Evolutionary conservation across 2,113 vertebrate species (phyloP).

Genomic region (Gasterosteus nipponicus): DNA sequence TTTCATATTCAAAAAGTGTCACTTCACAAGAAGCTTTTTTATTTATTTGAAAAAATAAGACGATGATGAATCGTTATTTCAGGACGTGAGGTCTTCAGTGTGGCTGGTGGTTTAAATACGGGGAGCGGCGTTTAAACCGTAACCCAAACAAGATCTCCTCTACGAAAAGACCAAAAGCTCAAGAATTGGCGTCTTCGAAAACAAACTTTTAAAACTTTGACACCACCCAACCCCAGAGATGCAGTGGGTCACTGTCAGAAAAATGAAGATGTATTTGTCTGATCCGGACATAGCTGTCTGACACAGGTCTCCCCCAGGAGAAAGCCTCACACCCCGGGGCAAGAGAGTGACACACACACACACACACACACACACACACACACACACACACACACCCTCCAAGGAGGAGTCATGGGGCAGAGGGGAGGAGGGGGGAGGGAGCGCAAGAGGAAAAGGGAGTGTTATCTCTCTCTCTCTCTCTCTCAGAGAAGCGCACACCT

Average conservation of each 20-base stretch:
- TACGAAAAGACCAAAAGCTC: neutral
- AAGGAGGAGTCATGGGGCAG: constrained; percentile 72
- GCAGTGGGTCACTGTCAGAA: constrained; percentile 49
- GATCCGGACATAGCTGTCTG: constrained; percentile 78
- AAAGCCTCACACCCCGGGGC: constrained; percentile 58
- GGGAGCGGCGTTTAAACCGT: neutral
- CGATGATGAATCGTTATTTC: neutral
- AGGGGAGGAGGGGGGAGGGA: constrained; percentile 54
- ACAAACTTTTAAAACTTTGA: neutral
- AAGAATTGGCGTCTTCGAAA: neutral
- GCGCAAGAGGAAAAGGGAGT: constrained; percentile 59
- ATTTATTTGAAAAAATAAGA: neutral
- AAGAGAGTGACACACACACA: constrained; percentile 49
- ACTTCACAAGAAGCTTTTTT: neutral
- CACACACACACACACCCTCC: constrained; percentile 32
- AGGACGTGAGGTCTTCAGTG: neutral
- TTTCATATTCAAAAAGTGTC: constrained; percentile 4
- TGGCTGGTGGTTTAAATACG: neutral
- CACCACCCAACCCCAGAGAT: neutral
- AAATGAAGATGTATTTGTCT: constrained; percentile 68
- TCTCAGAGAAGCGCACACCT: constrained; percentile 58
- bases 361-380: constrained; percentile 17
- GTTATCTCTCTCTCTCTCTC: constrained; percentile 40
- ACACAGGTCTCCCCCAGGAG: constrained; percentile 63
- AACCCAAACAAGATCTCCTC: neutral